These are phyloP conservation scores for Tricholaema leucomelas DNA, from an alignment of 2,113 vertebrate genomes.

Conservation along the genomic window DNA sequence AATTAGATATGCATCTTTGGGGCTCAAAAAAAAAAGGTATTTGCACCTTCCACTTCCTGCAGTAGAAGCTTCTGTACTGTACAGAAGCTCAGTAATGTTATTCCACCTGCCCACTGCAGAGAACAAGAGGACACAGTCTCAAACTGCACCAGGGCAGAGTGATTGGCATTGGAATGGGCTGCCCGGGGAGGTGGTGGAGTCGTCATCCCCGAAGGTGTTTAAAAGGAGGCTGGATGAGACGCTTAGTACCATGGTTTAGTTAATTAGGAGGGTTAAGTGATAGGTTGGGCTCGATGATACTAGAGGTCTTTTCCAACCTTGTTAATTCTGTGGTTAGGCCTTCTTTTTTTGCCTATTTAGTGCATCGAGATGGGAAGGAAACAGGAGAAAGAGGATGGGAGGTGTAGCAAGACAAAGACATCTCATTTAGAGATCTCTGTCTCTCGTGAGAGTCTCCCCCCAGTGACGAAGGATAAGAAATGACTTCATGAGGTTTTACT, in stretches of 20 bases:
- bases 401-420: neutral
- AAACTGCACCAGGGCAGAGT: too few species aligned
- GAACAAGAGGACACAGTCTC: too few species aligned
- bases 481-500: neutral
- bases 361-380: neutral
- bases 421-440: neutral
- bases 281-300: too few species aligned
- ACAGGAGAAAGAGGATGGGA: neutral
- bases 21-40: neutral
- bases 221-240: too few species aligned
- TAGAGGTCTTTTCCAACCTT: too few species aligned
- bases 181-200: too few species aligned
- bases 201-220: too few species aligned
- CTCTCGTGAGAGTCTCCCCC: neutral
- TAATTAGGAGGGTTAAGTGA: too few species aligned
- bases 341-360: neutral
- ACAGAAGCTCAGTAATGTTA: neutral
- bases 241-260: too few species aligned
- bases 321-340: neutral
- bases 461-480: neutral
- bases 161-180: too few species aligned
- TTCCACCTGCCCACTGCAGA: accelerated
- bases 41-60: neutral
- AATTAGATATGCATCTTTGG: neutral
- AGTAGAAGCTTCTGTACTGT: neutral